Evolutionary conservation across 64 coral and sea anemone species (phyloP), one percentile per base, ranked within the genome.

Genomic region (Dendronephthya gigantea): DNA sequence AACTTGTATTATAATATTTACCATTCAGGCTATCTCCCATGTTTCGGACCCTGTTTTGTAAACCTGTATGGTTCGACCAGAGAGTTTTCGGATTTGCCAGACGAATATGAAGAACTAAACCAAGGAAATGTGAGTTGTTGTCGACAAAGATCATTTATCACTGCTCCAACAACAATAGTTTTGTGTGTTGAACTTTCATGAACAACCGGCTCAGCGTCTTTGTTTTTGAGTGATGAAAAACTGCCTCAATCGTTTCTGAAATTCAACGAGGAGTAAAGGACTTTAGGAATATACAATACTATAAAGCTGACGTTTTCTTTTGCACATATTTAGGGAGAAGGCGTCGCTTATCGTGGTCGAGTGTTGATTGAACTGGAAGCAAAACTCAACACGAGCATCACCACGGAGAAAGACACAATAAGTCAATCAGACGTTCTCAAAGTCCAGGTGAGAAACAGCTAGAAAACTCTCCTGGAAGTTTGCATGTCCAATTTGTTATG

Each of bases 11-110:
- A 27, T 2, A 2, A 2, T 81, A 14, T 0, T 2, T 12, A 74
- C 30, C 13, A 2, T 59, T 1, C 40, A 98, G 95, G 95, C 30
- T 98, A 93, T 82, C 50, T 92, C 23, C 95, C 95, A 47, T 91
- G 56, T 39, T 98, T 84, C 76, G 95, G 95, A 13, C 95, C 95
- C 13, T 87, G 89, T 37, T 98, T 86, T 55, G 37, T 98, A 14
- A 97, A 97, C 62, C 91, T 97, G 48, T 97, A 93, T 85, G 94
- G 94, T 14, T 97, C 94, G 11, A 92, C 94, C 0, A 70, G 94
- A 22, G 94, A 97, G 36, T 97, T 93, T 59, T 90, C 91, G 9
- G 94, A 97, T 37, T 68, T 93, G 37, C 82, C 89, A 9, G 89
- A 97, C 49, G 86, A 97, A 82, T 89, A 93, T 38, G 94, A 97